Conservation (phyloP, 2,113 vertebrate genomes). For the Brevimyrus niger region DNA sequence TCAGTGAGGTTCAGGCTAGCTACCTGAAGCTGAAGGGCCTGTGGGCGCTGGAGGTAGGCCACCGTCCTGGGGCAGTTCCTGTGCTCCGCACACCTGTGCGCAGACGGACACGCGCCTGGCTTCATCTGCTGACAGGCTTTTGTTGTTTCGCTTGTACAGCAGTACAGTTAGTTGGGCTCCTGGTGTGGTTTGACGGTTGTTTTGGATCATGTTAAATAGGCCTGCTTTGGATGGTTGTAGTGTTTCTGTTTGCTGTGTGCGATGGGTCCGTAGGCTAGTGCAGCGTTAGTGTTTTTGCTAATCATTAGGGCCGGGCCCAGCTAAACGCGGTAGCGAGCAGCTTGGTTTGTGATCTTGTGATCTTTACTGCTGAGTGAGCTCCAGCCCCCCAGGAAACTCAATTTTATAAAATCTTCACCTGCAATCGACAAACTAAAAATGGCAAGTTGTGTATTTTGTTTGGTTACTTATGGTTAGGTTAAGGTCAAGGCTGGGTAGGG, state of each 20-base stretch:
- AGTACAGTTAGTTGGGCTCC: not conserved
- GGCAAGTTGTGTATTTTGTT: too few relatives aligned
- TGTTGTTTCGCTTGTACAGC: not conserved
- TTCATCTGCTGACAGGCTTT: not conserved
- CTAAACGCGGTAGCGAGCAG: not conserved
- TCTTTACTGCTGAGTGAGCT: not conserved
- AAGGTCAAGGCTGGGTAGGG: too few relatives aligned
- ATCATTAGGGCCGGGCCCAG: not conserved
- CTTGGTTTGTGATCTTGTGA: not conserved
- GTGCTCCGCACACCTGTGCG: not conserved
- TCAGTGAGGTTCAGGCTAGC: conserved; percentile 50
- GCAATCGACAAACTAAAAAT: not conserved
- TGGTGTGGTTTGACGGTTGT: not conserved
- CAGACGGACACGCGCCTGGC: not conserved
- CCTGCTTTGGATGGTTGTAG: not conserved
- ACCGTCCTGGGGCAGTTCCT: not conserved
- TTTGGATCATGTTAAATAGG: not conserved
- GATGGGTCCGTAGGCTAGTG: not conserved
- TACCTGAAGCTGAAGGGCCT: conserved; percentile 47
- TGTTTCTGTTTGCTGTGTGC: not conserved
- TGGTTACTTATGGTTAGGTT: too few relatives aligned
- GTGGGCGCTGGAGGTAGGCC: conserved; percentile 55
- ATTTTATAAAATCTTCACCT: not conserved
- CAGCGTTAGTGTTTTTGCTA: not conserved
- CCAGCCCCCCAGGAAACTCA: not conserved